Evolutionary conservation across 2,888 invertebrate species (phyloP), one percentile per base, ranked within the genome.

Genomic region (Leptinotarsa haldemani): DNA sequence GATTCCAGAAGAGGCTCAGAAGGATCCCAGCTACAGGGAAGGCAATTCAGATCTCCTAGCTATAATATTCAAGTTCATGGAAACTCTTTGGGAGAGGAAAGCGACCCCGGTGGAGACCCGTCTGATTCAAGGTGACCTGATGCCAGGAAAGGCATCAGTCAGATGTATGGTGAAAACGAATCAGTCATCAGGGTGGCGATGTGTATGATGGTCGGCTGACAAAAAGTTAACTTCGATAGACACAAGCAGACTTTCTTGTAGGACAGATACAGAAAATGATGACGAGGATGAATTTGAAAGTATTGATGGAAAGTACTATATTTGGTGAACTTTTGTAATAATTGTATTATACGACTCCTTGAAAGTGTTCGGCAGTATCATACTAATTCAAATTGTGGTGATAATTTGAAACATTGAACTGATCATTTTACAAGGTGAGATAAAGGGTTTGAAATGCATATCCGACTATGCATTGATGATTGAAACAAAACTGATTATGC

Each of bases 21-120:
- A 78, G 90, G 90, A 82, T 90, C 90, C 9, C 88, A 88, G 75
- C 71, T 80, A 9, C 89, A 90, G 79, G 88, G 89, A 56, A 85
- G 89, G 48, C 88, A 89, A 65, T 88, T 89, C 61, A 85, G 90
- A 25, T 90, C 89, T 7, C 89, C 90, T n/a, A 90, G 90, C 81
- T 90, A 89, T 79, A 90, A 90, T 76, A 88, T 88, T 7, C 89
- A 90, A 81, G 88, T 88, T 77, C 89, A 88, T 3, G 89, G 88
- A 1, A 89, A 90, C 79, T 90, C 90, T 4, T 83, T 90, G 70
- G 90, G 90, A 12, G 90, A 90, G 58, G 90, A 91, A 72, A 90
- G 90, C 79, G 90, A 91, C 80, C 87, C 89, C 12, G 88, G 88
- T 20, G 88, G 85, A 13, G 89, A 89, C 65, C 86, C 86, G 7